Conservation (phyloP, 2,113 vertebrate genomes). For the Rissa tridactyla region DNA sequence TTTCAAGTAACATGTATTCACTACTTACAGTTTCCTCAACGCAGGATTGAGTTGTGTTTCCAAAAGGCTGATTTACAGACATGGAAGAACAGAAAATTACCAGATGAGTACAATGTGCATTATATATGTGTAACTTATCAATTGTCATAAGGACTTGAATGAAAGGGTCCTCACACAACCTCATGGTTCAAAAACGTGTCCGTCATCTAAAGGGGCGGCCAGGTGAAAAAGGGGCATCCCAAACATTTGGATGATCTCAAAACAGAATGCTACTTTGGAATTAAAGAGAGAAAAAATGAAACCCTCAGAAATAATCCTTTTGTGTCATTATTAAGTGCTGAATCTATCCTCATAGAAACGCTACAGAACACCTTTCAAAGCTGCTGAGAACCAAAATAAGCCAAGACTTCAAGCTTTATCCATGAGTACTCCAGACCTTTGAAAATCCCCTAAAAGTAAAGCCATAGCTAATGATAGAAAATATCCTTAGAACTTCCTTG, state of each 20-base stretch:
- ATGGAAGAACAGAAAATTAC: conserved; percentile 18
- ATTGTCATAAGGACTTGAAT: background rate
- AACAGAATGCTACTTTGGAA: background rate
- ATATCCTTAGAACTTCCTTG: background rate
- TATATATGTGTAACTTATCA: background rate
- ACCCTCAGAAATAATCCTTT: background rate
- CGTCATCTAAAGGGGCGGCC: background rate
- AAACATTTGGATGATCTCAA: background rate
- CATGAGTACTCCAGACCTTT: background rate
- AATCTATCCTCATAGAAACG: background rate
- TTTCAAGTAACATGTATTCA: background rate
- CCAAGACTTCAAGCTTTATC: background rate
- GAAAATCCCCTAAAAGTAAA: background rate
- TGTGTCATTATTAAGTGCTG: background rate
- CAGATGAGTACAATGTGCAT: background rate
- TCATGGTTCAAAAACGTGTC: background rate
- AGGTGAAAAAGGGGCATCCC: background rate
- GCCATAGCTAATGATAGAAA: background rate
- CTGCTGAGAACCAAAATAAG: background rate
- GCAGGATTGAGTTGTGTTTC: background rate
- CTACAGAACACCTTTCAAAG: background rate
- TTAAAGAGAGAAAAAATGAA: background rate
- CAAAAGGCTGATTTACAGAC: conserved; percentile 24
- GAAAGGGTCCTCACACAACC: background rate
- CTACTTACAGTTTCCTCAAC: conserved; percentile 56